Evolutionary conservation across 2,797 vertebrate genomes (phyloP).

Genomic region (Chelon auratus): DNA sequence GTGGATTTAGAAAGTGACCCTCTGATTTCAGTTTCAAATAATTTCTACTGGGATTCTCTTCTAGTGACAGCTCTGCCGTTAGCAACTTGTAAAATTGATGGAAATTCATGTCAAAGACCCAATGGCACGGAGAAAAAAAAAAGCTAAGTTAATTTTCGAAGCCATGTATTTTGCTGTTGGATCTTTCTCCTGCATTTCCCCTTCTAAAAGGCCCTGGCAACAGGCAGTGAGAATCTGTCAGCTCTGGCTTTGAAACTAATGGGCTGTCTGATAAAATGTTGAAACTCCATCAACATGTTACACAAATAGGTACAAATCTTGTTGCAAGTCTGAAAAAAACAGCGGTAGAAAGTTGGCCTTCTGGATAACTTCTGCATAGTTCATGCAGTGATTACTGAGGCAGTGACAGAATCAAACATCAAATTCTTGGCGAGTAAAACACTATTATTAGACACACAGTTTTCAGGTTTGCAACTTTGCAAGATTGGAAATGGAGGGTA

Average conservation of each 20-base stretch:
- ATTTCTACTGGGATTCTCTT: neutral
- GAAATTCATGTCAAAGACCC: neutral
- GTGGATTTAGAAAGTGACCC: no score
- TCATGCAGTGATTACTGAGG: no score
- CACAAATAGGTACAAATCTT: no score
- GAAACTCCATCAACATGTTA: no score
- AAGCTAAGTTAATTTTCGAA: constrained; percentile 14
- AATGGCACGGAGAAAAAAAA: neutral
- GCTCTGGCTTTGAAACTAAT: constrained; percentile 1
- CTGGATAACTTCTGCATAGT: no score
- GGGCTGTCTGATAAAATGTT: constrained; percentile 6
- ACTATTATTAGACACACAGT: neutral
- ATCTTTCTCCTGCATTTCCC: neutral
- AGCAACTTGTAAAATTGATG: neutral
- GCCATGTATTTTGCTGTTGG: neutral
- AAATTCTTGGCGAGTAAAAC: neutral
- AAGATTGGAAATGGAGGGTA: no score
- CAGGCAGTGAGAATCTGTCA: constrained; percentile 26
- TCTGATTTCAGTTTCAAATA: neutral
- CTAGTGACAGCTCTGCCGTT: neutral
- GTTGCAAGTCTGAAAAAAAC: no score
- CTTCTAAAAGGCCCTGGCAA: neutral
- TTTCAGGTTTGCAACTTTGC: no score
- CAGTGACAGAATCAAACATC: no score
- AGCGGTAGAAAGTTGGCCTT: no score